Conservation (phyloP, 2,797 vertebrate species). For the Argya squamiceps region DNA sequence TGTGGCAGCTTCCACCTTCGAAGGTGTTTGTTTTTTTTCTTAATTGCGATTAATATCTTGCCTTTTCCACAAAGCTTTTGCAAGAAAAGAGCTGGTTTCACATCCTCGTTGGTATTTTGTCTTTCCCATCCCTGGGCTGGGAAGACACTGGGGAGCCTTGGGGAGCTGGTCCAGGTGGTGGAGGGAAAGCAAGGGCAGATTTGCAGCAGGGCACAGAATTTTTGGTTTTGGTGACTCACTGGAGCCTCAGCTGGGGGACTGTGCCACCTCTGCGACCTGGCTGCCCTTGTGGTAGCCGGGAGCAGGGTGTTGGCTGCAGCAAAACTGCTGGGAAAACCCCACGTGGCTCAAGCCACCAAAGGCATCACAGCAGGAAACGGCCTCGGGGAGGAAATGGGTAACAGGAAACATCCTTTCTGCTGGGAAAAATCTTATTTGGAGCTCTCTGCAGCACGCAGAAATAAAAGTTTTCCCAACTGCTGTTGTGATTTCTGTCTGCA, state of each 20-base stretch:
- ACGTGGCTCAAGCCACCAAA: accelerated
- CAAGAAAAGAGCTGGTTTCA: not conserved
- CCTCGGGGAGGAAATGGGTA: accelerated
- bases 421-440: not conserved
- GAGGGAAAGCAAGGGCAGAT: not conserved
- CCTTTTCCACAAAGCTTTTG: not conserved
- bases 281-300: not conserved
- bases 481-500: not conserved
- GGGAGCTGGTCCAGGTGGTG: not conserved
- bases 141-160: accelerated
- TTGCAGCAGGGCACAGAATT: not conserved
- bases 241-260: not conserved
- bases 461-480: not conserved
- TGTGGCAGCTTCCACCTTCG: not conserved
- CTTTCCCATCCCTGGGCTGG: not conserved
- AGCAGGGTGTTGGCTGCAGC: not conserved
- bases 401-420: not conserved
- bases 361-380: not conserved
- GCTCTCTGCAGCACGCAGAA: not conserved
- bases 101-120: not conserved
- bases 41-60: not conserved
- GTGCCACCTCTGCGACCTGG: not conserved
- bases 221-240: not conserved
- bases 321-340: not conserved
- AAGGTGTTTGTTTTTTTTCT: not conserved